Evolutionary conservation across 2,797 vertebrate genomes (phyloP).

Genomic region (Sebastes trivittatus): DNA sequence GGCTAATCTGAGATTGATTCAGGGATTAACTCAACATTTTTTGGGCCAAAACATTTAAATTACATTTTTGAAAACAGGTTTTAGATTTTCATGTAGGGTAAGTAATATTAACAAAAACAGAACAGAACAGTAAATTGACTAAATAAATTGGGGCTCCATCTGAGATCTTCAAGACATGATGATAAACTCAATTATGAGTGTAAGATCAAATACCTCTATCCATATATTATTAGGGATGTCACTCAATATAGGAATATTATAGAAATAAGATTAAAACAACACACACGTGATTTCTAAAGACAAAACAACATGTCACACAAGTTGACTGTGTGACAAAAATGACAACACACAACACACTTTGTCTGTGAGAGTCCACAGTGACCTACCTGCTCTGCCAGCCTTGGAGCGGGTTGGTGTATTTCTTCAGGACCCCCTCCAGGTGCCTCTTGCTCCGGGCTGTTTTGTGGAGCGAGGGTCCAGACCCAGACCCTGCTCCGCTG

Average conservation of each 20-base stretch:
- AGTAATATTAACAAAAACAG: not conserved
- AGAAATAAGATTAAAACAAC: not conserved
- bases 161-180: not conserved
- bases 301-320: not conserved
- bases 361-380: not conserved
- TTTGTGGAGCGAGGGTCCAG: conserved; percentile 3
- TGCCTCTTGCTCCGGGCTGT: conserved; percentile 69
- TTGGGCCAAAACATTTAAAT: not conserved
- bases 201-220: not conserved
- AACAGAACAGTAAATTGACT: not conserved
- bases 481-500: conserved; percentile 17
- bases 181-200: not conserved
- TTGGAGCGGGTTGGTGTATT: conserved; percentile 94
- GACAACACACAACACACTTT: not conserved
- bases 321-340: not conserved
- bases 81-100: not conserved
- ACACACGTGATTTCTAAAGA: not conserved
- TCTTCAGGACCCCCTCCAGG: conserved; percentile 90
- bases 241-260: not conserved
- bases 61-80: not conserved
- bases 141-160: not conserved
- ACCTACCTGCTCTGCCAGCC: conserved; percentile 93
- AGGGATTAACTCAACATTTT: not conserved
- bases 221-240: not conserved
- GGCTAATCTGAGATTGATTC: not conserved